phyloP scores from a whole-genome alignment of 2,797 vertebrate species.

The Sorex maritimensis region DNA sequence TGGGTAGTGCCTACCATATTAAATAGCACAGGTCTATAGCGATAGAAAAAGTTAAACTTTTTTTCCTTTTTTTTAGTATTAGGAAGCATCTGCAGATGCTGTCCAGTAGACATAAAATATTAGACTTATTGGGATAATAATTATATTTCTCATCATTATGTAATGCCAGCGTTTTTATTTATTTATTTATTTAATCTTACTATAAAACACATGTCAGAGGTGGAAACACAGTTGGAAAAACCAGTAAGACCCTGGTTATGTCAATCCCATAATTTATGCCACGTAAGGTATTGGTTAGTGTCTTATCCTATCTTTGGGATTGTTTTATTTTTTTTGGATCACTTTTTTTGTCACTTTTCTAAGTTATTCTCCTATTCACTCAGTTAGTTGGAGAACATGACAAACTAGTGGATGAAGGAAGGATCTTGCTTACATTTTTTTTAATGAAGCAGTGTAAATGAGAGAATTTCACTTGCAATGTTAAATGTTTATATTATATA shows the following conservation, averaged over 20 bases:
- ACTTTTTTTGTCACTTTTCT: not conserved
- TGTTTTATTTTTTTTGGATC: conserved; percentile 46
- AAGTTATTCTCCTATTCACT: conserved; percentile 27
- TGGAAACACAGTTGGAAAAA: conserved; percentile 50
- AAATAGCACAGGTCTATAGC: not conserved
- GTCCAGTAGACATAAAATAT: not conserved
- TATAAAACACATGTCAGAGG: conserved; percentile 38
- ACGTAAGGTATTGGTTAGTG: not conserved
- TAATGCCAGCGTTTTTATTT: conserved; percentile 40
- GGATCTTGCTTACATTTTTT: not conserved
- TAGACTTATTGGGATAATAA: conserved; percentile 36
- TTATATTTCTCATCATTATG: conserved; percentile 24
- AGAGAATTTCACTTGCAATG: not conserved
- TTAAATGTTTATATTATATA: not conserved
- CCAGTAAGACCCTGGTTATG: conserved; percentile 42
- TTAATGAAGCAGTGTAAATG: not conserved
- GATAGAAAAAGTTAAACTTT: not conserved
- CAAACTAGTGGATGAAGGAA: not conserved
- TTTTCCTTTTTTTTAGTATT: not conserved
- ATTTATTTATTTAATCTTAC: conserved; percentile 38
- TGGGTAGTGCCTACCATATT: not conserved
- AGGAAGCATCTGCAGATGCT: conserved; percentile 53
- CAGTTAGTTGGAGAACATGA: conserved; percentile 13
- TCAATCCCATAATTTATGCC: conserved; percentile 15
- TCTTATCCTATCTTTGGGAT: not conserved